These are phyloP conservation scores for Ispidina picta DNA, from an alignment of 2,797 vertebrate genomes.

Conservation along the genomic window DNA sequence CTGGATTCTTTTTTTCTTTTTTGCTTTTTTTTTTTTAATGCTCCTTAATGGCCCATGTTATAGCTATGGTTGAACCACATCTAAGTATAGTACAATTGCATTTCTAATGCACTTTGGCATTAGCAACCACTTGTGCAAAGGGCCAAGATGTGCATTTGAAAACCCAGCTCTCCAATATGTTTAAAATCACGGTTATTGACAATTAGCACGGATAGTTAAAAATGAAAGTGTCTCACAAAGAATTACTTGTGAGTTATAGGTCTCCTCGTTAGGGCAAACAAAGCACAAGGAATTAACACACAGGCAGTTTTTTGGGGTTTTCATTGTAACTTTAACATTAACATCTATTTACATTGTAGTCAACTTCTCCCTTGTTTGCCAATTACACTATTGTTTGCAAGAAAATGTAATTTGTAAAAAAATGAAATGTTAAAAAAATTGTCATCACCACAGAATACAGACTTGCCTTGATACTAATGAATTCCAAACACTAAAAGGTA, in stretches of 20 bases:
- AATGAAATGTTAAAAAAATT: background rate
- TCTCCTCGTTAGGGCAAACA: background rate
- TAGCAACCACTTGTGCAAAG: slow-evolving; percentile 8
- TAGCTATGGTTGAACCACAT: slow-evolving; percentile 52
- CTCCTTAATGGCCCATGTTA: slow-evolving; percentile 57
- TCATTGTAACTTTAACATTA: background rate
- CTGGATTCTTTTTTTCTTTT: slow-evolving; percentile 24
- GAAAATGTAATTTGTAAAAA: background rate
- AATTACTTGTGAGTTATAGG: background rate
- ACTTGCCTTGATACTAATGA: background rate
- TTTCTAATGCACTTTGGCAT: slow-evolving; percentile 43
- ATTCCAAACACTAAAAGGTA: slow-evolving; percentile 3
- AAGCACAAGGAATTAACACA: background rate
- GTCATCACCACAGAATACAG: background rate
- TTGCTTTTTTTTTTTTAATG: background rate
- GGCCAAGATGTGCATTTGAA: slow-evolving; percentile 17
- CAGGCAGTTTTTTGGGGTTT: background rate
- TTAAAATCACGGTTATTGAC: background rate
- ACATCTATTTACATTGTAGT: background rate
- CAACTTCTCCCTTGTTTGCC: background rate
- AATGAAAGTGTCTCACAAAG: background rate
- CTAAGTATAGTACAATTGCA: slow-evolving; percentile 50
- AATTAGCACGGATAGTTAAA: background rate
- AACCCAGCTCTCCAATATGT: slow-evolving; percentile 10
- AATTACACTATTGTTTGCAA: background rate